phyloP scores from a whole-genome alignment of 2,888 invertebrate species.

The Aphidoletes aphidimyza region DNA sequence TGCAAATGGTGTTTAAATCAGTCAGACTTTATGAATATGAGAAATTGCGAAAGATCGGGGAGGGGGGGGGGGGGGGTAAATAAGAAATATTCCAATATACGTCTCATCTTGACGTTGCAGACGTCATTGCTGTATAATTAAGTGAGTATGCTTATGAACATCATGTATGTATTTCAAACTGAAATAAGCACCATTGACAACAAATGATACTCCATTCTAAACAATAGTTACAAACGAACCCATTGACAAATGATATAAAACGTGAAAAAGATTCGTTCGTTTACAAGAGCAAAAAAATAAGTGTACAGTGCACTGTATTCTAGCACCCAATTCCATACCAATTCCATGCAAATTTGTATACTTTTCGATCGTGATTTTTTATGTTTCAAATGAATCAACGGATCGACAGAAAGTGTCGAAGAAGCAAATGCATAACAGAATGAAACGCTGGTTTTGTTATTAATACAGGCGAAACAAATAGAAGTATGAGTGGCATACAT shows the following conservation, averaged over 20 bases:
- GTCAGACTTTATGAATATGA: slow-evolving; percentile 16
- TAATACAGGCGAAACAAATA: neutral
- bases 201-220: neutral
- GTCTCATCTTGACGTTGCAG: slow-evolving; percentile 21
- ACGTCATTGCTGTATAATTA: neutral
- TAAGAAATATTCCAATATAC: too few relatives aligned
- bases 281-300: neutral
- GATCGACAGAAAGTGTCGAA: neutral
- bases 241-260: slow-evolving; percentile 18
- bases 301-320: neutral
- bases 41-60: neutral
- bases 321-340: neutral
- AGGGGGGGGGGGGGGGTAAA: too few relatives aligned
- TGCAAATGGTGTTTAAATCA: neutral
- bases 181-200: slow-evolving; percentile 29
- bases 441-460: neutral
- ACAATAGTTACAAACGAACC: neutral
- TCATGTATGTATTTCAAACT: neutral
- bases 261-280: neutral
- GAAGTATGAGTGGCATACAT: slow-evolving; percentile 2
- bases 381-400: neutral
- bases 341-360: neutral
- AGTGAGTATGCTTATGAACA: neutral
- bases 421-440: slow-evolving; percentile 23
- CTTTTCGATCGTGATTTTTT: neutral